Percentiles rank a stretch among this genome's conserved stretches.
Conservation (phyloP, 2,888 invertebrate species). For the Tinea trinotella region DNA sequence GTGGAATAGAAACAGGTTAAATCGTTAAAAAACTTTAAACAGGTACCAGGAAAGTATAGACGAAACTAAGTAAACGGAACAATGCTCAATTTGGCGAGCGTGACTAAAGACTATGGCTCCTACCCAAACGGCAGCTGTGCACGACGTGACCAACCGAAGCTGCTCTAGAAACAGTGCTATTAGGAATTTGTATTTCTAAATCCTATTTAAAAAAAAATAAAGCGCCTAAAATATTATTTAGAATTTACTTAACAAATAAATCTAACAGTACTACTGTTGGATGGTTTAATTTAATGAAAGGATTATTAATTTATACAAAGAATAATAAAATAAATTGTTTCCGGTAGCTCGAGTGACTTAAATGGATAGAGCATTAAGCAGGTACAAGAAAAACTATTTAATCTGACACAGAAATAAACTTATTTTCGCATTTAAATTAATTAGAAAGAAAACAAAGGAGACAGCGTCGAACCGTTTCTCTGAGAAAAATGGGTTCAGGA, state of each 20-base stretch:
- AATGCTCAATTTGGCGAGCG: conserved; percentile 36
- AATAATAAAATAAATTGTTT: no score
- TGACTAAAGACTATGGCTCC: conserved; percentile 31
- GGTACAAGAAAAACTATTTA: conserved; percentile 7
- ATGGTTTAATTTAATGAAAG: no score
- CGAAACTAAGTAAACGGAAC: conserved; percentile 30
- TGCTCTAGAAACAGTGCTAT: conserved; percentile 10
- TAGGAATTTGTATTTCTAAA: neutral
- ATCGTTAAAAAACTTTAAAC: neutral
- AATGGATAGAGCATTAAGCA: neutral
- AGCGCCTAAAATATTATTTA: neutral
- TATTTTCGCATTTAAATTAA: conserved; percentile 18
- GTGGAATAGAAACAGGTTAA: neutral
- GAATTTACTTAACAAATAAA: neutral
- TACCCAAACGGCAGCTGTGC: conserved; percentile 32
- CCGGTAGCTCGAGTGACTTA: no score
- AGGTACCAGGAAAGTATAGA: conserved; percentile 23
- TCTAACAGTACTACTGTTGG: no score
- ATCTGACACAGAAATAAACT: conserved; percentile 7
- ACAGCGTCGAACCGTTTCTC: conserved; percentile 8
- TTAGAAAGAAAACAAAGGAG: conserved; percentile 10
- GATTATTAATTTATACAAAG: no score
- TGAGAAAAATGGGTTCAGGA: conserved; percentile 15
- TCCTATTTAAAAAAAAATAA: neutral
- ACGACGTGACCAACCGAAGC: conserved; percentile 29